These are phyloP conservation scores for Datnioides undecimradiatus DNA, from an alignment of 2,113 vertebrate genomes.

Conservation along the genomic window DNA sequence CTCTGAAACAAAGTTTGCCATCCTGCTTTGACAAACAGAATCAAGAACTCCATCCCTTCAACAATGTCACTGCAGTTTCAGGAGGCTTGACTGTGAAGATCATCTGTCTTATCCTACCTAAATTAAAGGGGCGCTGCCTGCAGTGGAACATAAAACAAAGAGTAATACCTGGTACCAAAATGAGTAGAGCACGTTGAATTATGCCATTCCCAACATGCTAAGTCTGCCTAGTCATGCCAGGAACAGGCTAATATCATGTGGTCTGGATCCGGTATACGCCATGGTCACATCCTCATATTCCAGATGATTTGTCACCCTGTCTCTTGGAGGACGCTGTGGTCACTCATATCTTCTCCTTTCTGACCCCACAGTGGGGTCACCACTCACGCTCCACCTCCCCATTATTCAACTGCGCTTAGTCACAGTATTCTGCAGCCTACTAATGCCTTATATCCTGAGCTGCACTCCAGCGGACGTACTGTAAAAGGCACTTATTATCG, in stretches of 20 bases:
- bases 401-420: neutral
- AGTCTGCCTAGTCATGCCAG: neutral
- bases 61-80: too few relatives aligned
- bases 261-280: neutral
- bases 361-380: neutral
- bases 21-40: too few relatives aligned
- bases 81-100: too few relatives aligned
- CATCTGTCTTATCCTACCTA: too few relatives aligned
- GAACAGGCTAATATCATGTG: neutral
- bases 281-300: neutral
- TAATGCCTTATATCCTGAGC: neutral
- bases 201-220: too few relatives aligned
- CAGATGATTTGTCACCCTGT: neutral
- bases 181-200: too few relatives aligned
- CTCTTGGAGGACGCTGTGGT: neutral
- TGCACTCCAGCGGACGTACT: neutral
- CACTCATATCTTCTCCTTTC: neutral
- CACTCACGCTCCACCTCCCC: neutral
- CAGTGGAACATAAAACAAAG: too few relatives aligned
- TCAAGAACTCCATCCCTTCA: too few relatives aligned
- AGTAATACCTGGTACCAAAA: too few relatives aligned
- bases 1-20: too few relatives aligned
- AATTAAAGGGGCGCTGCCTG: too few relatives aligned
- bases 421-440: neutral
- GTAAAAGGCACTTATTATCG: neutral